These are phyloP conservation scores for Ciona savignyi DNA, from an alignment of 23 tunicate species.

Conservation along the genomic window DNA sequence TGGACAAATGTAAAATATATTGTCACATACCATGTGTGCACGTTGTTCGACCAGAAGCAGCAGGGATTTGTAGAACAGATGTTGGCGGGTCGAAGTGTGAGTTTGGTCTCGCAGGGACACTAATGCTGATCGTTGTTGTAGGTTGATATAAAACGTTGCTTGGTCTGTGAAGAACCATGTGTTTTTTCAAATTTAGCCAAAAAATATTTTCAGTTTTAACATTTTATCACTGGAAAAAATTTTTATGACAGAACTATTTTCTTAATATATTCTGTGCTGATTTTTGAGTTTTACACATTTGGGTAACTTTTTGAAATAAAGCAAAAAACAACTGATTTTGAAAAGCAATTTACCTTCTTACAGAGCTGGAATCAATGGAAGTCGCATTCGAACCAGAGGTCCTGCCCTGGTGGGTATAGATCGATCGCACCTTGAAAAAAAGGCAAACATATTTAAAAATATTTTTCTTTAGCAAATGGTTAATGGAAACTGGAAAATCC, in stretches of 20 bases:
- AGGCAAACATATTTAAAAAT: no score
- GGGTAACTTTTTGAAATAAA: no score
- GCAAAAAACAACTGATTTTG: no score
- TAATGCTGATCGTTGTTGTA: conserved; percentile 65
- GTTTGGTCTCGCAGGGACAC: conserved; percentile 43
- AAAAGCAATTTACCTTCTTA: background rate
- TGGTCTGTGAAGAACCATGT: conserved; percentile 22
- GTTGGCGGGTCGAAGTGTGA: conserved; percentile 18
- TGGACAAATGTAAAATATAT: no score
- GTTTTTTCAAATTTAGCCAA: no score
- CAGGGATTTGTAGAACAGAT: background rate
- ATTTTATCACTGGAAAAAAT: no score
- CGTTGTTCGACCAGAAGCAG: background rate
- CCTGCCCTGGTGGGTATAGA: background rate
- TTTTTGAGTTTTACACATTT: no score
- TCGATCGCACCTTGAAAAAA: background rate
- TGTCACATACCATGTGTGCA: conserved; percentile 3
- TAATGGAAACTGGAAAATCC: no score
- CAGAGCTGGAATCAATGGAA: background rate
- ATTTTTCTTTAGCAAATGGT: no score
- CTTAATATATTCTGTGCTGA: no score
- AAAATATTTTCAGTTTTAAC: no score
- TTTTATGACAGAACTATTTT: no score
- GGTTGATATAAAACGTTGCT: conserved; percentile 56
- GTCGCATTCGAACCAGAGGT: background rate